Evolutionary conservation across 2,888 invertebrate genomes (phyloP).

Genomic region (Andrena marginata): DNA sequence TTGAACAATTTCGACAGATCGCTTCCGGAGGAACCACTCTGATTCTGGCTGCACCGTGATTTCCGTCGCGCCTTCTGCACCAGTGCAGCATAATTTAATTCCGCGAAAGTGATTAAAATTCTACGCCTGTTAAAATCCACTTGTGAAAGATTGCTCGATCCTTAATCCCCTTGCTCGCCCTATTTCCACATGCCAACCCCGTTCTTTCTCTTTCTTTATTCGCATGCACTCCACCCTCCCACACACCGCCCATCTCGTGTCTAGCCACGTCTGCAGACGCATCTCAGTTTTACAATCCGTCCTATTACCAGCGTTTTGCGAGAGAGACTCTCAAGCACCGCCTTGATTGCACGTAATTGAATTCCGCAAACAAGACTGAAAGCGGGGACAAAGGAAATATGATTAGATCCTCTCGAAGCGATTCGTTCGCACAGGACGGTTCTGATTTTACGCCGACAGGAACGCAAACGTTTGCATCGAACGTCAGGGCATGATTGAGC

Average conservation of each 20-base stretch:
- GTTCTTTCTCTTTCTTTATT: not conserved
- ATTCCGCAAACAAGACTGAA: conserved; percentile 38
- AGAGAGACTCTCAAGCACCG: conserved; percentile 25
- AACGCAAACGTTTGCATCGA: conserved; percentile 23
- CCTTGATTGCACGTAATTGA: conserved; percentile 55
- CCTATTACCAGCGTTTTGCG: conserved; percentile 22
- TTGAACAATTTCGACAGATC: conserved; percentile 1
- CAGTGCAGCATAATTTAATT: conserved; percentile 38
- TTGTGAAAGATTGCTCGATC: conserved; percentile 47
- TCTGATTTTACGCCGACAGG: conserved; percentile 2
- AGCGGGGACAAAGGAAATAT: conserved; percentile 8
- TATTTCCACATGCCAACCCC: not conserved
- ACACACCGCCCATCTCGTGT: not conserved
- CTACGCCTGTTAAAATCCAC: conserved; percentile 51
- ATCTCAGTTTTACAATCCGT: conserved; percentile 23
- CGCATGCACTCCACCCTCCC: not conserved
- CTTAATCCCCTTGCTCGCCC: not conserved
- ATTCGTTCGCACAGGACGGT: conserved; percentile 26
- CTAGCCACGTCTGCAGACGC: not conserved
- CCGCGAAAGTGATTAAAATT: conserved; percentile 59
- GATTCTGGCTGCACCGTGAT: not conserved
- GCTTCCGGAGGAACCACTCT: not conserved
- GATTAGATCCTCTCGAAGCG: conserved; percentile 22
- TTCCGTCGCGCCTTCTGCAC: conserved; percentile 6
- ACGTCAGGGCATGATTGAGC: not conserved